A percentile compares a stretch with the other conserved stretches of the same genome.
Evolutionary conservation across 1,140 invertebrate genomes (phyloP).

Genomic region (Lanistes nyassanus): DNA sequence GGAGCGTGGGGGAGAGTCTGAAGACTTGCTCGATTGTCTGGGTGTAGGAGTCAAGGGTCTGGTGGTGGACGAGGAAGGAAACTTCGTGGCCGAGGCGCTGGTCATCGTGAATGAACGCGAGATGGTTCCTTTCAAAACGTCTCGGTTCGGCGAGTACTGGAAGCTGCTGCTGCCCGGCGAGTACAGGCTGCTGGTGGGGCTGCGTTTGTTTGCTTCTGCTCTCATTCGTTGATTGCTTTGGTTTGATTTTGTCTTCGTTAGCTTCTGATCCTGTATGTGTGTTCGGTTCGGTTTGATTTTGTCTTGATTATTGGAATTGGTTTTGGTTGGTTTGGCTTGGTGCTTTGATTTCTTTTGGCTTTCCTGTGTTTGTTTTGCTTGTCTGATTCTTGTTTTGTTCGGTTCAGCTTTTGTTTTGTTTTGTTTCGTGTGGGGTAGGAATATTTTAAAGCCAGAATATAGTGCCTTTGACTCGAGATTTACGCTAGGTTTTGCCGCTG

Average conservation of each 20-base stretch:
- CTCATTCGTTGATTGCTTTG: background rate
- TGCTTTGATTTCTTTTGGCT: too few relatives aligned
- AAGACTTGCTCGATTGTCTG: background rate
- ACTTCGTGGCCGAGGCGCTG: conserved; percentile 23
- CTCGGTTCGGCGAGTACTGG: conserved; percentile 54
- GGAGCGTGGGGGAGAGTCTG: too few relatives aligned
- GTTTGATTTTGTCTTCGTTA: background rate
- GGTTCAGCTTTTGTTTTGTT: too few relatives aligned
- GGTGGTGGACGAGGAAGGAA: conserved; percentile 26
- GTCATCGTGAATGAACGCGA: conserved; percentile 57
- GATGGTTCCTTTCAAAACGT: conserved; percentile 36
- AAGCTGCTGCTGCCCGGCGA: conserved; percentile 50
- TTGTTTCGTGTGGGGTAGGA: too few relatives aligned
- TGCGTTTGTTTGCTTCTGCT: background rate
- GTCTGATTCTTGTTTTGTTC: too few relatives aligned
- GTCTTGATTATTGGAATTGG: too few relatives aligned
- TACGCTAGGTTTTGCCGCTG: too few relatives aligned
- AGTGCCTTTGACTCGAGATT: too few relatives aligned
- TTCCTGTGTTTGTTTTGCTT: too few relatives aligned
- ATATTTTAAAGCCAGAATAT: too few relatives aligned
- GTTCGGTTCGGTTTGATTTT: background rate
- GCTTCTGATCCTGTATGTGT: background rate
- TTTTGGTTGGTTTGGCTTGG: too few relatives aligned
- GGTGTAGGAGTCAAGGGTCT: conserved; percentile 48
- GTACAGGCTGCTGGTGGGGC: conserved; percentile 29